phyloP scores from a whole-genome alignment of 2,888 invertebrate genomes.

The Conomelus anceps region DNA sequence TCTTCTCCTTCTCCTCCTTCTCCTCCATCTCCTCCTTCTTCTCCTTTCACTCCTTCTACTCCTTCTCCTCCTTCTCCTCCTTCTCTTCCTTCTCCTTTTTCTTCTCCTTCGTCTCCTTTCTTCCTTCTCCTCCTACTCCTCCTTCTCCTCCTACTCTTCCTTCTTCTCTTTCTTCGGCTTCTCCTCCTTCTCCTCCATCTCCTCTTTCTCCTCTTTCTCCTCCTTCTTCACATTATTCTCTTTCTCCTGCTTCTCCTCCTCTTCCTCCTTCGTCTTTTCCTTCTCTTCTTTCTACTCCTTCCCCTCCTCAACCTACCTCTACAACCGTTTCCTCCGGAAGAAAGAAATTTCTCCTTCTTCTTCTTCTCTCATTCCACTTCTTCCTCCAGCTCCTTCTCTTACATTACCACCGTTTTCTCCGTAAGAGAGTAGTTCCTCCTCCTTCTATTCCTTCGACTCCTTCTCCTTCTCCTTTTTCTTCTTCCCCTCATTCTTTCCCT shows the following conservation, averaged over 20 bases:
- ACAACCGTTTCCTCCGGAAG: too few species aligned
- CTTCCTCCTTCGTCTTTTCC: background rate
- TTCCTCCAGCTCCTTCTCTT: too few species aligned
- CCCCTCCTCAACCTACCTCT: too few species aligned
- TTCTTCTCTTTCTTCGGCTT: background rate
- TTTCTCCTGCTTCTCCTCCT: background rate
- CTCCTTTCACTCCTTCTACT: background rate
- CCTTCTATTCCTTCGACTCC: background rate
- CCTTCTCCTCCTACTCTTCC: too few species aligned
- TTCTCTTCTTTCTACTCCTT: too few species aligned
- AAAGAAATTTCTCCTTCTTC: too few species aligned
- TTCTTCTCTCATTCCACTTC: too few species aligned
- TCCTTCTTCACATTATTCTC: too few species aligned
- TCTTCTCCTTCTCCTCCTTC: background rate
- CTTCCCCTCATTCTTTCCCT: too few species aligned
- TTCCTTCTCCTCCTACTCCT: background rate
- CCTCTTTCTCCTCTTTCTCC: background rate
- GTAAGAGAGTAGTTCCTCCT: too few species aligned
- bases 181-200: background rate
- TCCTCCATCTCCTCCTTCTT: background rate
- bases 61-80: background rate
- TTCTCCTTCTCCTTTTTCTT: background rate
- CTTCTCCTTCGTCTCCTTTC: too few species aligned
- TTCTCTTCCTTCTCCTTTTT: background rate
- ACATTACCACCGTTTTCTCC: too few species aligned